Base-by-base conservation (phyloP, 2,113 vertebrate genomes). In the Triplophysa dalaica region DNA sequence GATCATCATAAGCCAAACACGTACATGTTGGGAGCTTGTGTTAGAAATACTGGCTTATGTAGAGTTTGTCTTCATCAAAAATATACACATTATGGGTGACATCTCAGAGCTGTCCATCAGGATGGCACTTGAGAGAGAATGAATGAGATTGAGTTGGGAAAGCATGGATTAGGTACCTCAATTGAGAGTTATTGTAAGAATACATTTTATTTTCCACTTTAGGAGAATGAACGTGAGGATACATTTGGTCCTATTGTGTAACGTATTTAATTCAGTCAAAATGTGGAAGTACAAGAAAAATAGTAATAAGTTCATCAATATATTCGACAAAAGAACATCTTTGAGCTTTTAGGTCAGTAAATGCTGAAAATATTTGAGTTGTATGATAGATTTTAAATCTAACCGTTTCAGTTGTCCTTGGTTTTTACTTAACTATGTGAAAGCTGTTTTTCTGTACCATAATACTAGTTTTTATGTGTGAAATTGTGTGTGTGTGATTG, bases 91-190 rank as follows among this genome's bases (percentile, higher is more conserved):
- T 9, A 26, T 24, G 12, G 21, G 38, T 19, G 72, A 14, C 41
- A 62, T 61, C 19, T 14, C 22, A 19, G 72, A 61, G 58, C 72
- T 63, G 41, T 11, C 41, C 62, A 19, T 75, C 41, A 63, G 22
- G 38, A 26, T 17, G 13, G 10, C 22, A 63, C 58, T 63, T 63
- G 22, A 7, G 8, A 26, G 38, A 63, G 22, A 41, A 29, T 41
- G 21, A 74, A 74, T 24, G 54, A 60, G 16, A 17, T 45, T 74
- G 56, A 61, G 56, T 16, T 43, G 13, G 19, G 60, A 75, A 45
- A 45, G 22, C 21, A 7, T 6, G 52, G 54, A 61, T 74, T 45
- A 38, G 19, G 33, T 26, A 61, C 9, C 16, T 61, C 41, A 61
- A 45, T 74, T 17, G 50, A 26, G 22, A 13, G 48, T 2, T 24